Evolutionary conservation across 2,888 invertebrate species (phyloP), one percentile per base, ranked within the genome.

Genomic region (Argynnis bischoffii): DNA sequence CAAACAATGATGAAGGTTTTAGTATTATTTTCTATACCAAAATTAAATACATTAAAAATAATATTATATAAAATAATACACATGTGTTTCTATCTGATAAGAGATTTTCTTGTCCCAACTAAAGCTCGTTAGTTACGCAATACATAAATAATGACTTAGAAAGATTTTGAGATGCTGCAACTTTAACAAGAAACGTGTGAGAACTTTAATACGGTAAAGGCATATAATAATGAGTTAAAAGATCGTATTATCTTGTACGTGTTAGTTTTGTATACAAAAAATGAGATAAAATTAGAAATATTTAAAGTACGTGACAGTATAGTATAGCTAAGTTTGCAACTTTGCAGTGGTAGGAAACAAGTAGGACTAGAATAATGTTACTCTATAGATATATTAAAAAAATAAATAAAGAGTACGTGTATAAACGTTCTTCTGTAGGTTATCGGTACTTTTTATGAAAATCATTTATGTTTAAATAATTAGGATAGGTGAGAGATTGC

Each of bases 161-260:
- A 15, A 21, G 8, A 51, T 35, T 50, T 41, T 61, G 61, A 41
- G 18, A 61, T 61, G 61, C 53, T 35, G 50, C 61, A 51, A 61
- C 50, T 61, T 61, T 61, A 61, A 61, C 61, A 53, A 61, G 61
- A 41, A 61, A 61, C 61, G 41, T 61, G 59, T 59, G 31, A 59
- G 48, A 59, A 59, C 51, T 53, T 61, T 41, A 61, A 61, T 51
- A 51, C 41, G 14, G 61, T 53, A 11, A 18, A 61, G 11, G 61
- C 51, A 61, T 61, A 53, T 26, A 59, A 53, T 61, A 61, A 61
- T 61, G 61, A 61, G 41, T n/a, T 61, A 53, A 53, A 48, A 59
- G n/a, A 48, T 59, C 13, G 48, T n/a, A 53, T 51, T 51, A 51
- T 51, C 51, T 61, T 61, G 18, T 61, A 61, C 41, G 51, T 53